Conservation (phyloP, 2,888 invertebrate genomes). For the Xylophagus ater region DNA sequence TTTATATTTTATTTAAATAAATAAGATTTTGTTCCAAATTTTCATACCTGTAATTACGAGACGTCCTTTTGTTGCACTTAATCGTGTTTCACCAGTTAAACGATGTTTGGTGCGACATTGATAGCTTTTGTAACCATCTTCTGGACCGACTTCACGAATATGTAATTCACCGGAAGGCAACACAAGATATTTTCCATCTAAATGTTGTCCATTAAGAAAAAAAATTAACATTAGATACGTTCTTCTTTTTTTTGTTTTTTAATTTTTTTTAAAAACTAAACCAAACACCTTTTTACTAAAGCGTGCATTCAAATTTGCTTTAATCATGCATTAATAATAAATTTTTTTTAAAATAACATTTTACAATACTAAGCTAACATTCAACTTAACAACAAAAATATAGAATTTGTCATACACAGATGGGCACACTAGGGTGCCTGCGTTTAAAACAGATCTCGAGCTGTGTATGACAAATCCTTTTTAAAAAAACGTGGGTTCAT, state of each 20-base stretch:
- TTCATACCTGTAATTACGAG: slow-evolving; percentile 90
- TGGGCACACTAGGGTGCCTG: no score
- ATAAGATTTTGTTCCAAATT: slow-evolving; percentile 12
- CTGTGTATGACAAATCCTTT: no score
- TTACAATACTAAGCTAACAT: no score
- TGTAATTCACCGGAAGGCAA: slow-evolving; percentile 91
- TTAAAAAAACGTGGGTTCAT: no score
- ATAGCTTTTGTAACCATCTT: slow-evolving; percentile 88
- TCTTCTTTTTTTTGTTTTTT: neutral
- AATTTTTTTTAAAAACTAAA: neutral
- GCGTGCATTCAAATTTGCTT: no score
- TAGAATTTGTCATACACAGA: no score
- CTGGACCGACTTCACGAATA: slow-evolving; percentile 87
- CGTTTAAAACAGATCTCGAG: no score
- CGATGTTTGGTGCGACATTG: slow-evolving; percentile 90
- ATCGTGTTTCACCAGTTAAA: slow-evolving; percentile 81
- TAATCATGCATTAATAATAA: no score
- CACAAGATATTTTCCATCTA: slow-evolving; percentile 94
- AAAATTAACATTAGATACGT: neutral
- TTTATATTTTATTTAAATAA: neutral
- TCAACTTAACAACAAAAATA: no score
- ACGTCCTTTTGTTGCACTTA: slow-evolving; percentile 87
- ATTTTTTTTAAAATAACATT: no score
- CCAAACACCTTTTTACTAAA: no score
- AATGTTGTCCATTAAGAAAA: neutral